Evolutionary conservation across 30 jellyfish, hydroid and myxozoan species (phyloP), one percentile per base, ranked within the genome.

Genomic region (Aurelia aurita complex sp. Pacific): DNA sequence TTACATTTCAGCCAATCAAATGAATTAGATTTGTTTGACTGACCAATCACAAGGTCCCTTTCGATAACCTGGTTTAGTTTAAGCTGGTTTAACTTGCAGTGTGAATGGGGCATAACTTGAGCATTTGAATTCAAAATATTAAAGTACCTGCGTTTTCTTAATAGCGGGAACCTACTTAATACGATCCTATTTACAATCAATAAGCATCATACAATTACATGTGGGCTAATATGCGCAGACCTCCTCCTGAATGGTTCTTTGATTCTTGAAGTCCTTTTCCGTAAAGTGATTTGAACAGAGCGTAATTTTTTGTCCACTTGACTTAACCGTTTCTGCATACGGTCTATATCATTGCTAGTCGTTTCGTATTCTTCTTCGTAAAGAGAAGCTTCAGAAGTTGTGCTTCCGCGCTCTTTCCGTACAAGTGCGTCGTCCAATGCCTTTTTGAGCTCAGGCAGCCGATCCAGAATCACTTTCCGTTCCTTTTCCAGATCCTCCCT

Each of bases 401-500:
- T 17, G 55, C 74, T 69, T 51, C 59, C 82, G 19, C 60, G 42
- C 63, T 81, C 79, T 71, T 33, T 57, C 12, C 93, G 86, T 12
- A n/a, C 33, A 69, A 54, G 61, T 54, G 93, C 87, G 19, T 69
- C 77, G 17, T 74, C 57, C 51, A 89, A 91, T 16, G 74, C 88
- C 10, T 50, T 66, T 61, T 70, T 65, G 69, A 89, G 29, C 1
- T 80, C 94, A 8, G 90, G 86, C 69, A 95, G 60, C 46, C 95
- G 82, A 23, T 51, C 80, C 2, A 80, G 71, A 7, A 95, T 78
- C n/a, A 68, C 74, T 15, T 38, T 72, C 69, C 84, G 85, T 59
- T 95, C 97, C 71, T 78, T 73, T 66, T 95, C 97, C 60, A 95
- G 72, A 11, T 72, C 81, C 42, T 86, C 97, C 68, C 77, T 79